These are phyloP conservation scores for Danionella cerebrum DNA, from an alignment of 2,113 vertebrate species.

Conservation along the genomic window DNA sequence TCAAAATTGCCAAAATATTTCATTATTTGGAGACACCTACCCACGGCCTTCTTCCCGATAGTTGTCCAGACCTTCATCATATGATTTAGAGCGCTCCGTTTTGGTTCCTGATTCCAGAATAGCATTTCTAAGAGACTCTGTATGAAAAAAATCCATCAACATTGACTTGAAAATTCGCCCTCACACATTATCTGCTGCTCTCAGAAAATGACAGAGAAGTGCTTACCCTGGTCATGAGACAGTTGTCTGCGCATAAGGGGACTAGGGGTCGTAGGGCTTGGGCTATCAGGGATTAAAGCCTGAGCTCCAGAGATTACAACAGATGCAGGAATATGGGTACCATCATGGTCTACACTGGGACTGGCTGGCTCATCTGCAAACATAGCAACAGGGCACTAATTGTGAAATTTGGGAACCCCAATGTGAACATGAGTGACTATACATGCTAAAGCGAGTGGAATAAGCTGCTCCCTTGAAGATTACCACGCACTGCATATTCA, in stretches of 20 bases:
- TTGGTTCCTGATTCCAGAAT: constrained; percentile 75
- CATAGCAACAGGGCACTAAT: neutral
- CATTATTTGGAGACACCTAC: constrained; percentile 61
- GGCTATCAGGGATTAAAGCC: constrained; percentile 67
- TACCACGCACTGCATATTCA: too few relatives aligned
- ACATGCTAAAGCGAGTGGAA: neutral
- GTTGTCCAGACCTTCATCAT: constrained; percentile 90
- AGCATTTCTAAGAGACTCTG: constrained; percentile 81
- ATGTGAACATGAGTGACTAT: neutral
- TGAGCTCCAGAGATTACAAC: constrained; percentile 84
- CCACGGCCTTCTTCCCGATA: constrained; percentile 82
- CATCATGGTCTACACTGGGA: constrained; percentile 86
- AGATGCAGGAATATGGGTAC: constrained; percentile 84
- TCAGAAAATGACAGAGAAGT: neutral
- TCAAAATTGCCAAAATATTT: neutral
- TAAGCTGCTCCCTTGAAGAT: neutral
- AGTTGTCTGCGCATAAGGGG: constrained; percentile 87
- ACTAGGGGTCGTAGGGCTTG: constrained; percentile 73
- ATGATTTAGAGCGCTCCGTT: constrained; percentile 91
- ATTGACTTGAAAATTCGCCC: neutral
- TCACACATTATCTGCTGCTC: neutral
- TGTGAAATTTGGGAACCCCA: too few relatives aligned
- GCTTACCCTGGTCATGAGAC: constrained; percentile 91
- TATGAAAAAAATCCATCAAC: constrained; percentile 24
- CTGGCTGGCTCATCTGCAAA: constrained; percentile 87